A percentile compares a stretch with the other conserved stretches of the same genome.
These are phyloP conservation scores for Euclidia mi DNA, from an alignment of 2,888 invertebrate species.

Conservation along the genomic window DNA sequence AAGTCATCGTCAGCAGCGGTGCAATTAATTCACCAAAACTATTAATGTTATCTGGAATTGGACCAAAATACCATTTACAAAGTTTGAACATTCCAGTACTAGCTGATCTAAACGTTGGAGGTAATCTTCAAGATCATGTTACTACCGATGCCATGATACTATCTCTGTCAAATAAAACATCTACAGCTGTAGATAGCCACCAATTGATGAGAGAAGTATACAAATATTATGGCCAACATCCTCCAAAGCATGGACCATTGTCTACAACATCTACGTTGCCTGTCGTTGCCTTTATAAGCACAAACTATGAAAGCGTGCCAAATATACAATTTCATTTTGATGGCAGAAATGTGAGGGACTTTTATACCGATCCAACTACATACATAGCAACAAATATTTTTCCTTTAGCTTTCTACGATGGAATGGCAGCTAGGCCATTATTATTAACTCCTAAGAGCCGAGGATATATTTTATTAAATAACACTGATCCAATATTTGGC, in stretches of 20 bases:
- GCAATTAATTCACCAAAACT: conserved; percentile 91
- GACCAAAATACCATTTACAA: conserved; percentile 89
- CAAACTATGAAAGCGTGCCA: conserved; percentile 87
- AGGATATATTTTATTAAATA: conserved; percentile 91
- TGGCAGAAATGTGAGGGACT: conserved; percentile 88
- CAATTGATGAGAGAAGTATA: conserved; percentile 81
- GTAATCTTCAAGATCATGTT: conserved; percentile 94
- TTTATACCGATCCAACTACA: conserved; percentile 89
- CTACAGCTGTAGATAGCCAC: conserved; percentile 79
- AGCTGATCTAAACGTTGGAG: conserved; percentile 92
- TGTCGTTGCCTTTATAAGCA: conserved; percentile 91
- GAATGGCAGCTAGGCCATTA: conserved; percentile 91
- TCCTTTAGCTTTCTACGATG: conserved; percentile 91
- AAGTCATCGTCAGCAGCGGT: conserved; percentile 91
- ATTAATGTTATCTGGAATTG: conserved; percentile 92
- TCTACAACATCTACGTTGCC: conserved; percentile 88
- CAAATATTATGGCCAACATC: conserved; percentile 75
- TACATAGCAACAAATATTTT: conserved; percentile 82
- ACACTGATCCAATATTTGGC: conserved; percentile 92
- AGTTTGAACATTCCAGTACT: conserved; percentile 88
- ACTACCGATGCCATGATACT: conserved; percentile 90
- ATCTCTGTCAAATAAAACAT: conserved; percentile 87
- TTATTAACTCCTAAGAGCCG: conserved; percentile 91
- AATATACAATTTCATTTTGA: conserved; percentile 93
- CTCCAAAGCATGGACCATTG: conserved; percentile 86